phyloP scores from a whole-genome alignment of 1,140 invertebrate species.

The Meloidogyne exigua region DNA sequence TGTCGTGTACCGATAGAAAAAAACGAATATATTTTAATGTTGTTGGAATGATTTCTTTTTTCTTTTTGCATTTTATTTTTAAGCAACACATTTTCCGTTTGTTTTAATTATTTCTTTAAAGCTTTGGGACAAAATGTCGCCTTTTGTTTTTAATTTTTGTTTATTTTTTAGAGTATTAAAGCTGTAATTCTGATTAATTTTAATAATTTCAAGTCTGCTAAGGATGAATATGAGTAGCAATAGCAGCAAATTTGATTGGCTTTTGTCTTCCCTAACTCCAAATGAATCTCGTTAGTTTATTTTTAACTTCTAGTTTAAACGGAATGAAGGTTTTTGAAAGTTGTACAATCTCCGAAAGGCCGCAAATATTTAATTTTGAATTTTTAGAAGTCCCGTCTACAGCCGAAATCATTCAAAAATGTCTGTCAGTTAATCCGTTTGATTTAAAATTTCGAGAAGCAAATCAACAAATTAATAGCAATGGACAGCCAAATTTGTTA shows the following conservation, averaged over 20 bases:
- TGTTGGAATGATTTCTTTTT: background rate
- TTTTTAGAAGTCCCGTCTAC: conserved; percentile 52
- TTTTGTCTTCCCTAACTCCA: conserved; percentile 41
- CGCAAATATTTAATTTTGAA: background rate
- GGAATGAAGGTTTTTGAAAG: too few species aligned
- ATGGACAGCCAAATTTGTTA: background rate
- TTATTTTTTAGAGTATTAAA: too few species aligned
- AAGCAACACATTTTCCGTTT: background rate
- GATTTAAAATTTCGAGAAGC: conserved; percentile 55
- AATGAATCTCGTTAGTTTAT: conserved; percentile 26
- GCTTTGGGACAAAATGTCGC: too few species aligned
- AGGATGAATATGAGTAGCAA: conserved; percentile 22
- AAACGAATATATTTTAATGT: too few species aligned
- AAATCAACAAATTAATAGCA: conserved; percentile 49
- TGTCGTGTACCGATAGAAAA: too few species aligned
- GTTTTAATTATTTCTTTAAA: too few species aligned
- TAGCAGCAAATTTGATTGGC: conserved; percentile 44
- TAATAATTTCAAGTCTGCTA: too few species aligned
- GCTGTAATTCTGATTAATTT: too few species aligned
- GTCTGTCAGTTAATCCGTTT: conserved; percentile 49
- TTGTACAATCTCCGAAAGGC: too few species aligned
- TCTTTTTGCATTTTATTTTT: background rate
- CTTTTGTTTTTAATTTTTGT: too few species aligned
- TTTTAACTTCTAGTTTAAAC: conserved; percentile 6
- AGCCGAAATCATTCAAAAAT: conserved; percentile 55